phyloP scores from a whole-genome alignment of 2,113 vertebrate genomes.

The Anoura caudifer region DNA sequence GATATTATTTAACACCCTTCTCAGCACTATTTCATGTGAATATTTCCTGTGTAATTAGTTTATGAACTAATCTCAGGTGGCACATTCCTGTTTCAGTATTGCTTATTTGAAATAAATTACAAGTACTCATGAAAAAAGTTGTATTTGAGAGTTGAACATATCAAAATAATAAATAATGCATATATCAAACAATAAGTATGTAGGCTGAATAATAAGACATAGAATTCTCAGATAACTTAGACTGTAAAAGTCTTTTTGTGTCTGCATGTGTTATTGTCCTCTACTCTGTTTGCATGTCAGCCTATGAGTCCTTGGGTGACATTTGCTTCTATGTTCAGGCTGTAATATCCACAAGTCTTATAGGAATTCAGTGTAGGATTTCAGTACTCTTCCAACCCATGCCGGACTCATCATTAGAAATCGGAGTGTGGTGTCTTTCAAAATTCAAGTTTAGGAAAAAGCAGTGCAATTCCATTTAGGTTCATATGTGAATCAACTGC shows the following conservation, averaged over 20 bases:
- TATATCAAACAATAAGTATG: neutral
- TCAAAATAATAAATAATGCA: neutral
- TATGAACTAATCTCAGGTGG: neutral
- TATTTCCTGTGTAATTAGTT: neutral
- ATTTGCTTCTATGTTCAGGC: neutral
- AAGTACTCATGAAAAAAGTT: neutral
- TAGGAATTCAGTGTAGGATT: neutral
- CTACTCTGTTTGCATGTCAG: neutral
- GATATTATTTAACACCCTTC: neutral
- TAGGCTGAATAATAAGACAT: neutral
- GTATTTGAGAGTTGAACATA: neutral
- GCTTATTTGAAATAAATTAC: neutral
- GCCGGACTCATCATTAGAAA: neutral
- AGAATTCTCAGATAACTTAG: neutral
- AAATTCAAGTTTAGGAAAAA: neutral
- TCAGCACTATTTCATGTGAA: neutral
- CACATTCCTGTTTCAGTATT: neutral
- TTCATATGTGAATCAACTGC: neutral
- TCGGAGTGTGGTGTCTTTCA: neutral
- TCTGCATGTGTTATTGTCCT: neutral
- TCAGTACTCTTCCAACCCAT: neutral
- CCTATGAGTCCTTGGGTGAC: neutral
- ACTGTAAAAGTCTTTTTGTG: neutral
- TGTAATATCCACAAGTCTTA: neutral
- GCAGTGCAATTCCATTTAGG: neutral